These are phyloP conservation scores for Lucifuga dentata DNA, from an alignment of 2,113 vertebrate species.

Conservation along the genomic window DNA sequence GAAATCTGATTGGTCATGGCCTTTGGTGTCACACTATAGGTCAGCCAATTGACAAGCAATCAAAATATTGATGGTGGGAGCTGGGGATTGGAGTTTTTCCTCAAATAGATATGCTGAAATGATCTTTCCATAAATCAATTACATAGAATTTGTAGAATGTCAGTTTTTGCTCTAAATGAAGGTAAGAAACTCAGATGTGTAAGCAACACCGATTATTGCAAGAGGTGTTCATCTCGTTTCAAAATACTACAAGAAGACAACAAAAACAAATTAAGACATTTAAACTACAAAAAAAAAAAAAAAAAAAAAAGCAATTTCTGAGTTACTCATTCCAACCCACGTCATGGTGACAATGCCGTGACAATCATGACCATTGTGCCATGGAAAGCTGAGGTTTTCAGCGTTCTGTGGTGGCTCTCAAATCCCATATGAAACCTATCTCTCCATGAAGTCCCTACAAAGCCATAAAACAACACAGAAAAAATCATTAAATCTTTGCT, in stretches of 20 bases:
- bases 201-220: neutral
- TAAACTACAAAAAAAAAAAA: constrained; percentile 15
- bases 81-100: constrained; percentile 31
- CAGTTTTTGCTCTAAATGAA: neutral
- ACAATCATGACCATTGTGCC: constrained; percentile 61
- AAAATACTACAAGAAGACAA: constrained; percentile 5
- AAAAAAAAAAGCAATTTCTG: constrained; percentile 5
- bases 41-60: constrained; percentile 65
- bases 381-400: constrained; percentile 64
- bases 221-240: neutral
- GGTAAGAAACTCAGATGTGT: neutral
- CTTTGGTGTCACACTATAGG: constrained; percentile 67
- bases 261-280: constrained; percentile 39
- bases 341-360: constrained; percentile 45
- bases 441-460: constrained; percentile 59
- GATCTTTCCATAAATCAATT: constrained; percentile 39
- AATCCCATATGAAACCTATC: constrained; percentile 75
- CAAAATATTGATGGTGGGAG: constrained; percentile 55
- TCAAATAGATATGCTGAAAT: constrained; percentile 29
- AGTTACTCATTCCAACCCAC: constrained; percentile 38
- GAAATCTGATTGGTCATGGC: constrained; percentile 52
- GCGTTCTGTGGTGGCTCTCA: constrained; percentile 59
- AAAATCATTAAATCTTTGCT: constrained; percentile 70
- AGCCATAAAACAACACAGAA: constrained; percentile 75
- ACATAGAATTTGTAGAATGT: neutral